Evolutionary conservation across 2,113 vertebrate species (phyloP).

Genomic region (Polypterus senegalus): DNA sequence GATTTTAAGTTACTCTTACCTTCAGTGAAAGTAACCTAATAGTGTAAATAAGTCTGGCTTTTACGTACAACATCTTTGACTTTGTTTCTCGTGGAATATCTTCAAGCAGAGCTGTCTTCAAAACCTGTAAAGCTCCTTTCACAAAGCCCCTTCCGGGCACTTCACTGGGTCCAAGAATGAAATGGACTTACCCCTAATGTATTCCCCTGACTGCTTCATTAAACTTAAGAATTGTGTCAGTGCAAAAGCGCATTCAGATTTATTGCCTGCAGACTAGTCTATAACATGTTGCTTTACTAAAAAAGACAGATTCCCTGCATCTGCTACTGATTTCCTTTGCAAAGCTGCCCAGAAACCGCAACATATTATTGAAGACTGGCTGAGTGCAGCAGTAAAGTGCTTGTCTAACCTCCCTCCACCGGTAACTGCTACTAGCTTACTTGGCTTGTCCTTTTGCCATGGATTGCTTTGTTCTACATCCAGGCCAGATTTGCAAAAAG

Average conservation of each 20-base stretch:
- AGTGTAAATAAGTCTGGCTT: too few relatives aligned
- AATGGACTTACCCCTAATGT: background rate
- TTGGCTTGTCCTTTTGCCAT: conserved; percentile 23
- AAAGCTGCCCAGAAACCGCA: background rate
- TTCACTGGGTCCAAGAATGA: too few relatives aligned
- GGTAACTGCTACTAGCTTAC: conserved; percentile 7
- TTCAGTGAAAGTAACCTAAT: too few relatives aligned
- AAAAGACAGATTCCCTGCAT: background rate
- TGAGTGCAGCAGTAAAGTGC: conserved; percentile 10
- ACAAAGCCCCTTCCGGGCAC: too few relatives aligned
- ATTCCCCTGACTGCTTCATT: background rate
- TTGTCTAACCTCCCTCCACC: conserved; percentile 18
- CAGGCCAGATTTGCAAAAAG: conserved; percentile 34
- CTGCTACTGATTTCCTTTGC: background rate
- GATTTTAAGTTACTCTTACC: too few relatives aligned
- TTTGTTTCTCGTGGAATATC: too few relatives aligned
- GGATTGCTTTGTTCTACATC: conserved; percentile 38
- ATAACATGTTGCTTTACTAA: background rate
- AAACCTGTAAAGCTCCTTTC: too few relatives aligned
- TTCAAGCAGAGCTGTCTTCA: too few relatives aligned
- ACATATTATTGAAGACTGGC: conserved; percentile 18
- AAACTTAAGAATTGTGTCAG: background rate
- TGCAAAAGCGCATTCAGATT: background rate
- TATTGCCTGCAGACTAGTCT: background rate
- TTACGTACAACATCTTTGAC: too few relatives aligned